A percentile compares a stretch with the other conserved stretches of the same genome.
phyloP scores from a whole-genome alignment of 2,797 vertebrate genomes.

The Karalla daura region DNA sequence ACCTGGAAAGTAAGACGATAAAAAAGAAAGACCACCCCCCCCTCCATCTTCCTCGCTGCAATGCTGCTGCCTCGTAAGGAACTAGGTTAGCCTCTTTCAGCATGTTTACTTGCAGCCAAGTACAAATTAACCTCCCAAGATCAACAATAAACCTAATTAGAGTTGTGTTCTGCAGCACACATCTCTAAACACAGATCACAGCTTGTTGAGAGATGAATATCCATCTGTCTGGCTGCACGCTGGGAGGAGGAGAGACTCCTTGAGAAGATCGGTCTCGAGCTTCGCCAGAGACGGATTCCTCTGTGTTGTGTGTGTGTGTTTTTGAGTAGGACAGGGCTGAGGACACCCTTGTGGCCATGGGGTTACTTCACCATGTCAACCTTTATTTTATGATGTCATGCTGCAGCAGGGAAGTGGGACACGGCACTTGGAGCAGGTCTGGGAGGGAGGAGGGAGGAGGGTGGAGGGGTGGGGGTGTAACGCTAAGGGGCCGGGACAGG shows the following conservation, averaged over 20 bases:
- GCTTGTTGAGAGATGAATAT: slow-evolving; percentile 80
- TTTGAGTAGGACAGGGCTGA: background rate
- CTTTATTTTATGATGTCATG: slow-evolving; percentile 64
- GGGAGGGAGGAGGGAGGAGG: background rate
- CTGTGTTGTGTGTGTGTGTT: slow-evolving; percentile 4
- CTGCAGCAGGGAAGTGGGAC: slow-evolving; percentile 60
- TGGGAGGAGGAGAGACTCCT: slow-evolving; percentile 66
- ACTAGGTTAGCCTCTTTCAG: slow-evolving; percentile 68
- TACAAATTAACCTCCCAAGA: slow-evolving; percentile 83
- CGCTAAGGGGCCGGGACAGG: slow-evolving; percentile 57
- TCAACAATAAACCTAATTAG: slow-evolving; percentile 83
- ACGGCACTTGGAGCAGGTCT: slow-evolving; percentile 57
- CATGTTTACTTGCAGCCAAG: slow-evolving; percentile 73
- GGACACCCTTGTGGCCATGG: slow-evolving; percentile 46
- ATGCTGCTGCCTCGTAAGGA: slow-evolving; percentile 38
- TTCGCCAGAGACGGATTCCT: slow-evolving; percentile 16
- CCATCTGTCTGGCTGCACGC: slow-evolving; percentile 77
- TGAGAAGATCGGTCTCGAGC: slow-evolving; percentile 64
- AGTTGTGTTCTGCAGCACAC: slow-evolving; percentile 74
- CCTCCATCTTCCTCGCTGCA: slow-evolving; percentile 38
- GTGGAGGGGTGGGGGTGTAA: slow-evolving; percentile 28
- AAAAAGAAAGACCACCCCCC: slow-evolving; percentile 18
- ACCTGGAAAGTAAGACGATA: slow-evolving; percentile 67
- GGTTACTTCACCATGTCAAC: slow-evolving; percentile 60
- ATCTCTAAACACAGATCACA: slow-evolving; percentile 81